Base-by-base conservation (phyloP, 1,140 invertebrate genomes). In the Harlomillsia oculata region DNA sequence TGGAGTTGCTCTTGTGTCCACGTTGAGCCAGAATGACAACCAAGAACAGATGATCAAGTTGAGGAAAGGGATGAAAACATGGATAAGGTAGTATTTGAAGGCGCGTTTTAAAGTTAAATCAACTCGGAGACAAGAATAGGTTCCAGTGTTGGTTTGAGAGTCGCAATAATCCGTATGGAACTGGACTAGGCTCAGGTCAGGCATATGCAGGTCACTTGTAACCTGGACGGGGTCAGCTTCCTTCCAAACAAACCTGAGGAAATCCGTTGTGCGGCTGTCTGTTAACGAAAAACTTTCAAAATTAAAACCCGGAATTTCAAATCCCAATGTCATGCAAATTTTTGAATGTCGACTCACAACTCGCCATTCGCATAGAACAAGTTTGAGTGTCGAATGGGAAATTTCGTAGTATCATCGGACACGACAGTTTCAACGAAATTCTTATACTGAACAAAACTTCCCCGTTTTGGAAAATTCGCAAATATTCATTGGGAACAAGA, bases 201-300 rank as follows among this genome's bases (percentile, higher is more conserved):
- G 92, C 68, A 96, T 78, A 72, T 93, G 86, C 67, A 96, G 78
- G 71, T 93, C 92, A 74, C 87, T 89, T 43, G 91, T 88, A 55
- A 95, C 83, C 75, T 97, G 92, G 30, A 97, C 89, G 6, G 92
- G 92, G 70, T 93, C 87, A 18, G 82, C 85, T 69, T 89, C 83
- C 72, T 94, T 94, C 92, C 92, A 96, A 62, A 87, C 73, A 72
- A 95, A 95, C 60, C 92, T 86, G 63, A 95, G 77, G 74, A 95
- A 91, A 63, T 89, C 85, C 29, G 89, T 95, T 29, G 91, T 95
- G 85, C 91, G 94, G 64, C 90, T 91, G 73, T 95, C 41, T 43
- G 11, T 26, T 13, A 13, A 34, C 9, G n/a, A n/a, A 9, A 52
- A 52, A 40, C 21, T 21, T 11, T 32, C 6, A 16, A 26, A 5